Evolutionary conservation across 92 coral and sea anemone genomes (phyloP).

Genomic region (Diadumene lineata): DNA sequence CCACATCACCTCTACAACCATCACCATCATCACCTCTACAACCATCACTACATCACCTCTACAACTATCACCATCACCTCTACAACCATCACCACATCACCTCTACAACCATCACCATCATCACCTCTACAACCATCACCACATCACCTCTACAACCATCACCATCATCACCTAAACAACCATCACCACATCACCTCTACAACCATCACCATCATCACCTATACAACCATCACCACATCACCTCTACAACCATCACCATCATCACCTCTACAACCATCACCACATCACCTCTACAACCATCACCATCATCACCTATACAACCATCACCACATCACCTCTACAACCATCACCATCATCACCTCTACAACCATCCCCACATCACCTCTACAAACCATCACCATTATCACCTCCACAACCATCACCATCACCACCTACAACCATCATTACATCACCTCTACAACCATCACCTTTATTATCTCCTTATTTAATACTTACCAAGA

Average conservation of each 20-base stretch:
- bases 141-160: too few relatives aligned
- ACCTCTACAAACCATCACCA: not conserved
- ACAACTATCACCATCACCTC: too few relatives aligned
- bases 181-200: too few relatives aligned
- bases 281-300: not conserved
- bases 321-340: not conserved
- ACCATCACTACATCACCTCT: too few relatives aligned
- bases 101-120: not conserved
- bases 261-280: not conserved
- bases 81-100: too few relatives aligned
- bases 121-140: too few relatives aligned
- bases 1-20: too few relatives aligned
- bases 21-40: not conserved
- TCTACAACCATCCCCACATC: not conserved
- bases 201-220: not conserved
- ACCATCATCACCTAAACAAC: too few relatives aligned
- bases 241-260: not conserved
- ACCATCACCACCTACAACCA: not conserved
- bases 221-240: not conserved
- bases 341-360: not conserved
- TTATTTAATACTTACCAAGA: slow-evolving; percentile 63
- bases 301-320: not conserved
- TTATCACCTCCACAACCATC: not conserved
- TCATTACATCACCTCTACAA: slow-evolving; percentile 10
- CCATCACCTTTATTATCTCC: not conserved